Evolutionary conservation across 1,140 invertebrate species (phyloP).

Genomic region (Aricia agestis): DNA sequence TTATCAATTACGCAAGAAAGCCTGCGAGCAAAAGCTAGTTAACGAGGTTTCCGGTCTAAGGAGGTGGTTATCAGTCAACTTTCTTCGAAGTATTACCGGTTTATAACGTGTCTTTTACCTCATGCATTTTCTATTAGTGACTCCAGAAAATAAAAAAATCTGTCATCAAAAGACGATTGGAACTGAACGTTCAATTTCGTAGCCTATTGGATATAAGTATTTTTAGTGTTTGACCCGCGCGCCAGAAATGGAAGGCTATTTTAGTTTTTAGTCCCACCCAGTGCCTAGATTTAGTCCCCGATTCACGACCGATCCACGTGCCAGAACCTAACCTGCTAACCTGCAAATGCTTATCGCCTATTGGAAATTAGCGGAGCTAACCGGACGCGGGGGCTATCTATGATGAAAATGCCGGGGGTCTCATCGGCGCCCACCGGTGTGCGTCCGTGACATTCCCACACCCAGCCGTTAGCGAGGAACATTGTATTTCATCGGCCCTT

Average conservation of each 20-base stretch:
- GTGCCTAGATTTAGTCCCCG: not conserved
- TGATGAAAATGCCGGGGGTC: not conserved
- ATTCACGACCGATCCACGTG: not conserved
- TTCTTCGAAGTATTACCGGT: not conserved
- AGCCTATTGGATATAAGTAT: too few species aligned
- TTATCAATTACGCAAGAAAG: not conserved
- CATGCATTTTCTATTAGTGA: not conserved
- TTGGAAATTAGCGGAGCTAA: not conserved
- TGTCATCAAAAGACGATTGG: not conserved
- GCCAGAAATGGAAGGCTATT: not conserved
- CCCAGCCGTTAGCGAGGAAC: not conserved
- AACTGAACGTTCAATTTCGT: not conserved
- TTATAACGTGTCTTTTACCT: not conserved
- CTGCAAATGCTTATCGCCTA: not conserved
- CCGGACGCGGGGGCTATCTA: not conserved
- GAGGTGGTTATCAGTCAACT: not conserved
- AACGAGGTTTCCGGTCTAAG: not conserved
- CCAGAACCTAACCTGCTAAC: not conserved
- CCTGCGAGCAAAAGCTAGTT: not conserved
- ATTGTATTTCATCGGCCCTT: slow-evolving; percentile 2
- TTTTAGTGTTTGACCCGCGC: not conserved
- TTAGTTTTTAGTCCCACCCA: not conserved
- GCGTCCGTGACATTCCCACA: slow-evolving; percentile 11
- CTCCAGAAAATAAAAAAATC: not conserved
- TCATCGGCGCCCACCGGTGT: not conserved